phyloP scores from a whole-genome alignment of 2,113 vertebrate genomes.

The Notarius quadriscutis region DNA sequence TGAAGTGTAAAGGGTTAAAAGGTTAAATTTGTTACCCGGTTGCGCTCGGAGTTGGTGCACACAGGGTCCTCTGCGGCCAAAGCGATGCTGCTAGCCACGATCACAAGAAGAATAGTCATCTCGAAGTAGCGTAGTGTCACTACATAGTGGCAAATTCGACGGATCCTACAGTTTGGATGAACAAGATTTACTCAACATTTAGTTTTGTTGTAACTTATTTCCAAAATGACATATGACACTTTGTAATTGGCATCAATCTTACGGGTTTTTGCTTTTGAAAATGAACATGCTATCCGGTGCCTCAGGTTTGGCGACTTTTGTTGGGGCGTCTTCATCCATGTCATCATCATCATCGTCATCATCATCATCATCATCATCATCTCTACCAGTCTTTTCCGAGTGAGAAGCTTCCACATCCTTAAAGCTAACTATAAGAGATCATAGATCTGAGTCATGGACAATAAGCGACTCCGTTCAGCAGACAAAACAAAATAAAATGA shows the following conservation, averaged over 20 bases:
- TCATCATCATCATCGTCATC: slow-evolving; percentile 67
- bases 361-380: slow-evolving; percentile 55
- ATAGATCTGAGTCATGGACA: slow-evolving; percentile 26
- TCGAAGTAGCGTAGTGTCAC: slow-evolving; percentile 97
- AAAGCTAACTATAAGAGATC: slow-evolving; percentile 64
- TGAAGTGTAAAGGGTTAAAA: neutral
- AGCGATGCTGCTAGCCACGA: slow-evolving; percentile 96
- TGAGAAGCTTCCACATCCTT: slow-evolving; percentile 70
- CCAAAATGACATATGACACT: neutral
- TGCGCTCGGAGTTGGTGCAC: slow-evolving; percentile 90
- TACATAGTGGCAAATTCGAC: slow-evolving; percentile 92
- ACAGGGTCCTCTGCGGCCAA: slow-evolving; percentile 94
- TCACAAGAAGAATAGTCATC: slow-evolving; percentile 98
- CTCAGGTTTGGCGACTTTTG: slow-evolving; percentile 76
- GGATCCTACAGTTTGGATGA: slow-evolving; percentile 72
- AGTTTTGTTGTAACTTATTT: too few species aligned
- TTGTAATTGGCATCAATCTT: slow-evolving; percentile 59
- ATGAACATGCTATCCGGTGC: slow-evolving; percentile 98
- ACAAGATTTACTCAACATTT: neutral
- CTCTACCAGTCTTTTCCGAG: slow-evolving; percentile 54
- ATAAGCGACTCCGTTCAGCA: neutral
- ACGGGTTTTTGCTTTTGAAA: slow-evolving; percentile 97
- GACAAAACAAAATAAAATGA: neutral
- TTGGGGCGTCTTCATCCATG: slow-evolving; percentile 69
- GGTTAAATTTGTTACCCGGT: slow-evolving; percentile 78